Evolutionary conservation across 1,140 invertebrate species (phyloP).

Genomic region (Limonius californicus): DNA sequence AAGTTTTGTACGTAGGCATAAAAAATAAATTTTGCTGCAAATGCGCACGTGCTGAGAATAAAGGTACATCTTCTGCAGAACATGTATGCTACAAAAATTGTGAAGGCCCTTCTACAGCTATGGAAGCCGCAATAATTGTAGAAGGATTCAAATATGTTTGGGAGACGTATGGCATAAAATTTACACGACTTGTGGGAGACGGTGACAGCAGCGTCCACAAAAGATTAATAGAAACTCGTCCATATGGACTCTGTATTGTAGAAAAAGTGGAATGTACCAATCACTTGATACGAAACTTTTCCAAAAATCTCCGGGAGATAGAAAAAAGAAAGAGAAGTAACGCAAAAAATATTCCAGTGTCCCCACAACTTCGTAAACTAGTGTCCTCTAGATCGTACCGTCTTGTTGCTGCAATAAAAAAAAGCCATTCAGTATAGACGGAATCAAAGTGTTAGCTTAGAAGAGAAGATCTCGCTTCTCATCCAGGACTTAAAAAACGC

Average conservation of each 20-base stretch:
- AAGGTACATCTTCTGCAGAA: neutral
- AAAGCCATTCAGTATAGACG: neutral
- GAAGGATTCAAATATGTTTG: slow-evolving; percentile 24
- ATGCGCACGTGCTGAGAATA: slow-evolving; percentile 2
- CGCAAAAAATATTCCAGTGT: neutral
- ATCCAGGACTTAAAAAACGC: slow-evolving; percentile 10
- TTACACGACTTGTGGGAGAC: slow-evolving; percentile 40
- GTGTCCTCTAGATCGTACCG: neutral
- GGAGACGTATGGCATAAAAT: slow-evolving; percentile 34
- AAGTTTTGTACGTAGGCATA: slow-evolving; percentile 40
- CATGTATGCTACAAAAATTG: slow-evolving; percentile 15
- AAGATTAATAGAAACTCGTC: slow-evolving; percentile 22
- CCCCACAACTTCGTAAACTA: neutral
- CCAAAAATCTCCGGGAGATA: neutral
- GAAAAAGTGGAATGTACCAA: slow-evolving; percentile 18
- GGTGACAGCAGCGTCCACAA: slow-evolving; percentile 43
- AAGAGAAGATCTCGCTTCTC: neutral
- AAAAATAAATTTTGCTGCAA: slow-evolving; percentile 42
- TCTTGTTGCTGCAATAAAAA: neutral
- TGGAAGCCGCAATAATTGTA: slow-evolving; percentile 17
- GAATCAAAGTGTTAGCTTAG: slow-evolving; percentile 7
- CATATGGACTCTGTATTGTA: slow-evolving; percentile 8
- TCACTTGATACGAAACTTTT: slow-evolving; percentile 13
- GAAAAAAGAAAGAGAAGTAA: neutral
- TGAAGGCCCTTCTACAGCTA: neutral